Evolutionary conservation across 2,113 vertebrate genomes (phyloP).

Genomic region (Microcebus tavaratra): DNA sequence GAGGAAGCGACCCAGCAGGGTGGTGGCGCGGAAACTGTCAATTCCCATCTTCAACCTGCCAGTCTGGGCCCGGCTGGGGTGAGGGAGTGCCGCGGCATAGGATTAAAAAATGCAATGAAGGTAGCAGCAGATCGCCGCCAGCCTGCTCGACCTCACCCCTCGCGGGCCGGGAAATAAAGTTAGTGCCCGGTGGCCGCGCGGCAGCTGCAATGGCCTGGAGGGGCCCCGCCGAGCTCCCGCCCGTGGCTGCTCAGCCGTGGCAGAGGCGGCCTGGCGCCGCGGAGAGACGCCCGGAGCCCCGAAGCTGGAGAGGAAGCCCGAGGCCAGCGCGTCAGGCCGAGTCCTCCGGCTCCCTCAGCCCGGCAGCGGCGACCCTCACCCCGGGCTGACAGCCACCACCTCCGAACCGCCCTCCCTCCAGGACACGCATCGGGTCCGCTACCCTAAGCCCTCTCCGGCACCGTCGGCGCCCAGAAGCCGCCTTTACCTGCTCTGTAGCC

Average conservation of each 20-base stretch:
- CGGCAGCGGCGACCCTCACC: neutral
- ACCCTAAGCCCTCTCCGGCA: neutral
- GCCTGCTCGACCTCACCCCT: neutral
- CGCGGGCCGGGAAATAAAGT: conserved; percentile 31
- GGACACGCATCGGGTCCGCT: neutral
- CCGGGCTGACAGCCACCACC: neutral
- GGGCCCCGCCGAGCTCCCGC: neutral
- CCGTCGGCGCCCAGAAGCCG: rapidly evolving
- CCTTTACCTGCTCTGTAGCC: conserved; percentile 68
- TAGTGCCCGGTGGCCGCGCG: neutral
- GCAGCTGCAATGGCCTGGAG: neutral
- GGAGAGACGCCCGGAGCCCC: neutral
- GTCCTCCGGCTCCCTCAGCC: neutral
- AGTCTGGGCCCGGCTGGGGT: neutral
- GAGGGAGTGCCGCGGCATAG: neutral
- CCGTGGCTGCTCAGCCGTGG: neutral
- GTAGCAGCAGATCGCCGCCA: neutral
- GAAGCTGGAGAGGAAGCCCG: neutral
- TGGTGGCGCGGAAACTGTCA: conserved; percentile 28
- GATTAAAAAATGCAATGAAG: neutral
- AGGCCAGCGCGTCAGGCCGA: neutral
- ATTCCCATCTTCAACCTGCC: neutral
- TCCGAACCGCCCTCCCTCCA: neutral
- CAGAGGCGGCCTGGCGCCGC: neutral
- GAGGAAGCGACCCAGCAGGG: neutral